These are phyloP conservation scores for Mantis religiosa DNA, from an alignment of 2,888 invertebrate species.

Conservation along the genomic window DNA sequence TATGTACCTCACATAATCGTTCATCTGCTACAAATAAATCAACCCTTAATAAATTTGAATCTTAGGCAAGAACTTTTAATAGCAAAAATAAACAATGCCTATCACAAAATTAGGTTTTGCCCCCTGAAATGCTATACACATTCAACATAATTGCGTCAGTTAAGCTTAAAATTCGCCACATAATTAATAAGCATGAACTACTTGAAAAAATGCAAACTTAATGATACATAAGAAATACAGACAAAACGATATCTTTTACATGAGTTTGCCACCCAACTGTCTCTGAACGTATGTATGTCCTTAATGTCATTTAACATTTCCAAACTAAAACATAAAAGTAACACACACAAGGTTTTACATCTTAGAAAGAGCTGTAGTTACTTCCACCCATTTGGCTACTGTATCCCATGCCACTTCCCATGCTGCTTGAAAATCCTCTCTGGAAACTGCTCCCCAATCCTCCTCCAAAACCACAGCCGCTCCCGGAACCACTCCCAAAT, in stretches of 20 bases:
- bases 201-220: not conserved
- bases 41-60: not conserved
- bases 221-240: not conserved
- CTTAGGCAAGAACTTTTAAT: not conserved
- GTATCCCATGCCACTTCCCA: slow-evolving; percentile 27
- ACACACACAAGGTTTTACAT: not conserved
- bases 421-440: slow-evolving; percentile 22
- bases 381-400: slow-evolving; percentile 29
- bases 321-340: not conserved
- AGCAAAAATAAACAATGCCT: not conserved
- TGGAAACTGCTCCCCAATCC: slow-evolving; percentile 25
- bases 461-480: slow-evolving; percentile 20
- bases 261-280: not conserved
- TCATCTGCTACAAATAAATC: not conserved
- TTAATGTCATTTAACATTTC: not conserved
- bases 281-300: not conserved
- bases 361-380: slow-evolving; percentile 27
- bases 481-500: not conserved
- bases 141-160: not conserved
- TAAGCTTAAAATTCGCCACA: not conserved
- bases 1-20: not conserved
- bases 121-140: not conserved
- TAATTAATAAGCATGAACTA: not conserved
- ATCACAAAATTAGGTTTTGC: not conserved
- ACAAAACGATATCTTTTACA: not conserved